Evolutionary conservation across 1,140 invertebrate genomes (phyloP).

Genomic region (Trichonephila clavipes): DNA sequence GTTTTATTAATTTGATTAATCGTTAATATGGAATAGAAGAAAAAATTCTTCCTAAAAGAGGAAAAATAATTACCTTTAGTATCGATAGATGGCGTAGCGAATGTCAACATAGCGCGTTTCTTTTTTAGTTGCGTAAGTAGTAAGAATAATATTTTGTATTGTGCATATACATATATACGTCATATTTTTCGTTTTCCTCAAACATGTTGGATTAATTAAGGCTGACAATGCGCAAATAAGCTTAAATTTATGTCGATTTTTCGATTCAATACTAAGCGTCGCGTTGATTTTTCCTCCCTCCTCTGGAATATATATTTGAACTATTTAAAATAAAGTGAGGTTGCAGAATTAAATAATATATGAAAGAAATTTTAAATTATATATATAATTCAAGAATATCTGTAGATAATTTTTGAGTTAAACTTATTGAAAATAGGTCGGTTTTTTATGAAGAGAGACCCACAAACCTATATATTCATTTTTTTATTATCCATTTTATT

Average conservation of each 20-base stretch:
- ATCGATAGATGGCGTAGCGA: slow-evolving; percentile 53
- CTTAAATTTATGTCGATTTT: neutral
- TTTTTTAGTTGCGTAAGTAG: neutral
- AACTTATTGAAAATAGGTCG: too few species aligned
- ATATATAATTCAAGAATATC: too few species aligned
- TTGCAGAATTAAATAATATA: too few species aligned
- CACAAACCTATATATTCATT: too few species aligned
- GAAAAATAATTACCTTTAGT: slow-evolving; percentile 10
- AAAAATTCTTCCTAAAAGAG: neutral
- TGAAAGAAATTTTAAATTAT: too few species aligned
- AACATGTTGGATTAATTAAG: neutral
- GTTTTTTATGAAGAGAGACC: too few species aligned
- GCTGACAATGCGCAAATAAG: neutral
- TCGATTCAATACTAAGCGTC: neutral
- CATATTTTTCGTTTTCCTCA: neutral
- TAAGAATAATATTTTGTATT: neutral
- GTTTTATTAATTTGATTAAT: slow-evolving; percentile 56
- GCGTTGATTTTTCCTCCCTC: neutral
- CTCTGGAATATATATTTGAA: neutral
- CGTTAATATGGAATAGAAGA: slow-evolving; percentile 15
- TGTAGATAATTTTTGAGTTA: too few species aligned
- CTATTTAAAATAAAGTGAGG: too few species aligned
- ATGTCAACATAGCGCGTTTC: slow-evolving; percentile 1
- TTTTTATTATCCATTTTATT: too few species aligned
- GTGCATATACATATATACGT: neutral